A percentile compares a stretch with the other conserved stretches of the same genome.
These are phyloP conservation scores for Clusia tigrina DNA, from an alignment of 2,888 invertebrate genomes.

Conservation along the genomic window DNA sequence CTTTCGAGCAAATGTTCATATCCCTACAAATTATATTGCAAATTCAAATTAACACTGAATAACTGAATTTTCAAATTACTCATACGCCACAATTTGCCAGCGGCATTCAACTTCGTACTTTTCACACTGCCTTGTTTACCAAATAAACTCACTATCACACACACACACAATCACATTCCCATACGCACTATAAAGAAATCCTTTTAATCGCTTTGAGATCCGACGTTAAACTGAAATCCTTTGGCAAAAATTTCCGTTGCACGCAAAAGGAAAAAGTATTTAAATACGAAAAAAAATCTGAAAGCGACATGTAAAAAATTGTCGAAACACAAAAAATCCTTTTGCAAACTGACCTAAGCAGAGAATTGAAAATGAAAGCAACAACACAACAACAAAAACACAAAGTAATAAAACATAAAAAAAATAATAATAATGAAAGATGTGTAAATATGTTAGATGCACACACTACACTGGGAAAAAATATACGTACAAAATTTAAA, in stretches of 20 bases:
- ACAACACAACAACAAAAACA: not conserved
- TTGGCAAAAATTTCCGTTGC: not conserved
- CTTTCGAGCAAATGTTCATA: no score
- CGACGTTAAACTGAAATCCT: slow-evolving; percentile 20
- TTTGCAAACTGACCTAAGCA: not conserved
- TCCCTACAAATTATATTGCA: no score
- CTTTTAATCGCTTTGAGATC: slow-evolving; percentile 23
- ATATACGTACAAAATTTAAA: no score
- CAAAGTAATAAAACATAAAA: not conserved
- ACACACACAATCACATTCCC: not conserved
- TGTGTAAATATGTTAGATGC: not conserved
- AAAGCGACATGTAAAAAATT: not conserved
- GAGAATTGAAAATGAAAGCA: no score
- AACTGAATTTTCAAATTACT: no score
- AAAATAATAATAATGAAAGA: slow-evolving; percentile 2
- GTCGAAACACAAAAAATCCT: not conserved
- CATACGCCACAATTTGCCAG: no score
- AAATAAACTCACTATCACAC: not conserved
- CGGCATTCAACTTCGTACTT: no score
- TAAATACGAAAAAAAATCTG: not conserved
- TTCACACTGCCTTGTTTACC: no score
- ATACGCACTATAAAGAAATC: not conserved
- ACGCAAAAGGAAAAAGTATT: not conserved
- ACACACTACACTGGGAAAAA: no score
- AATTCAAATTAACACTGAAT: no score